phyloP scores from a whole-genome alignment of 2,888 invertebrate species.

The Plagiodera versicolora region DNA sequence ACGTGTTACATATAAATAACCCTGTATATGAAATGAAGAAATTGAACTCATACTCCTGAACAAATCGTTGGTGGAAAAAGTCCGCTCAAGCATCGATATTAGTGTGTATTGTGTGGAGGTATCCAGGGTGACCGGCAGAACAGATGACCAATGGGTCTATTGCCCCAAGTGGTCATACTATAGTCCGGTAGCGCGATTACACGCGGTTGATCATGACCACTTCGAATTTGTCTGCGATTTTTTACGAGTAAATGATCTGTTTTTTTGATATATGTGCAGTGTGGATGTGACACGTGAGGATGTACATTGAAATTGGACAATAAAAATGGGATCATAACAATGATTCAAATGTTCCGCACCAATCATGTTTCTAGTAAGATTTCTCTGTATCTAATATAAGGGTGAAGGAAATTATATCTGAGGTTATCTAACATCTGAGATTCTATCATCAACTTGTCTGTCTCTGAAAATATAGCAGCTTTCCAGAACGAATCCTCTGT shows the following conservation, averaged over 20 bases:
- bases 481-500: too few species aligned
- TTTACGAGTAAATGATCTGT: neutral
- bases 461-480: too few species aligned
- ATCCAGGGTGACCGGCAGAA: slow-evolving; percentile 48
- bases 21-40: neutral
- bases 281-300: neutral
- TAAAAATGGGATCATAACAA: neutral
- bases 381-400: neutral
- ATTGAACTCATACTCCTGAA: slow-evolving; percentile 26
- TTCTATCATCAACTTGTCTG: too few species aligned
- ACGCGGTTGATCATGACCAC: neutral
- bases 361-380: neutral
- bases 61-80: slow-evolving; percentile 10
- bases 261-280: neutral
- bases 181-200: slow-evolving; percentile 11
- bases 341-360: neutral
- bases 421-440: too few species aligned
- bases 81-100: slow-evolving; percentile 38
- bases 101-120: slow-evolving; percentile 45
- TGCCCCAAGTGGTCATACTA: slow-evolving; percentile 38
- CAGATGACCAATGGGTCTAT: slow-evolving; percentile 47
- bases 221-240: neutral
- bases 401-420: too few species aligned
- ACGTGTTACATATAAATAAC: too few species aligned
- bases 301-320: neutral